Evolutionary conservation across 2,797 vertebrate species (phyloP), one percentile per base, ranked within the genome.

Genomic region (Tokudaia muenninki): DNA sequence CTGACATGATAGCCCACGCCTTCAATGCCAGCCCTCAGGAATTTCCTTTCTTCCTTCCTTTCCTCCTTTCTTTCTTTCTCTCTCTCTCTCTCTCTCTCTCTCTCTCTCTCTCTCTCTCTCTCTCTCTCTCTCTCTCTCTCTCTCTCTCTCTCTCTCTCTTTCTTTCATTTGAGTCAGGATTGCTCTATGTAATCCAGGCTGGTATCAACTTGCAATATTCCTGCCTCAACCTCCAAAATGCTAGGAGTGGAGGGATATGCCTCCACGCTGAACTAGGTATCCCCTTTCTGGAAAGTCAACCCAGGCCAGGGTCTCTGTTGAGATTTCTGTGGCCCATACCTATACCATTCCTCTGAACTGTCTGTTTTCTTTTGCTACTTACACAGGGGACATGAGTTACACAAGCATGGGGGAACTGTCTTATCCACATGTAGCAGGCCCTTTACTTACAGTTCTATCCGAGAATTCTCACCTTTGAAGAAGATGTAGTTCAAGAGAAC

Each of bases 401-500:
- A 17, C 4, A 50, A 6, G 14, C 10, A 31, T 4, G 50, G 21
- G n/a, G 67, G 83, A 74, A 57, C 31, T 63, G 3, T 13, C 17
- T 11, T 13, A 24, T 74, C 37, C 61, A 61, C 1, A 24, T 21
- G 6, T 31, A 37, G 70, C 59, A n/a, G 44, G 8, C 29, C 13
- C 1, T 6, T 31, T 11, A 10, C 37, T 80, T 5, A 8, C n/a
- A 11, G 0, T 8, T 37, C 17, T 55, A 52, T 52, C 2, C 0
- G 6, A 34, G 75, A 12, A 31, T 52, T 37, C 98, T 97, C 99
- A 99, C 99, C 99, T 99, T 98, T 99, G 98, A 99, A 99, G 97
- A 98, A 99, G 96, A 99, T 98, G 4, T 98, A 99, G 97, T 99
- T 99, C 88, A 99, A 90, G 22, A 99, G 98, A 84, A 99, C 98